Conservation (phyloP, 2,113 vertebrate species). For the Silurus meridionalis region DNA sequence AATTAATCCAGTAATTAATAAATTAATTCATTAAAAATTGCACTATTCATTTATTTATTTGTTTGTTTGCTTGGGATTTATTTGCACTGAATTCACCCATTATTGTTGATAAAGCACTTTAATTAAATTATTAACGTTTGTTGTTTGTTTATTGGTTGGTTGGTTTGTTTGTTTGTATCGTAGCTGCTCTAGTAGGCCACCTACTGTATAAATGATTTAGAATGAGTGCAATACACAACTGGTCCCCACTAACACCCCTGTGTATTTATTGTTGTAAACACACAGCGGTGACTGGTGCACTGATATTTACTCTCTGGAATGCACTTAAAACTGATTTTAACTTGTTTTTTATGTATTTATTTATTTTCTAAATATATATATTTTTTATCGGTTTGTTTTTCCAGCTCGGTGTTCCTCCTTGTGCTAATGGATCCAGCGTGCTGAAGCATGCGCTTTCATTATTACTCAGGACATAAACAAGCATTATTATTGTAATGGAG, state of each 20-base stretch:
- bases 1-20: no score
- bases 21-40: no score
- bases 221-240: background rate
- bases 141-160: no score
- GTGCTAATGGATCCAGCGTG: slow-evolving; percentile 24
- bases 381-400: background rate
- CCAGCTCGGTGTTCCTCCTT: slow-evolving; percentile 22
- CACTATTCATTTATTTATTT: no score
- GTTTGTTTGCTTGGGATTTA: no score
- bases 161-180: no score
- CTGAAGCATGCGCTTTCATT: slow-evolving; percentile 25
- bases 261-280: background rate
- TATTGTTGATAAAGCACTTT: no score
- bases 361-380: background rate
- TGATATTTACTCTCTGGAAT: background rate
- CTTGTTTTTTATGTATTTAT: background rate
- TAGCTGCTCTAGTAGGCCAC: no score
- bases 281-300: background rate
- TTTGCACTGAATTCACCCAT: no score
- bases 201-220: no score
- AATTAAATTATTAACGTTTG: no score
- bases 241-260: background rate
- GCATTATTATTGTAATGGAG: slow-evolving; percentile 3
- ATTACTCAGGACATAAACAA: slow-evolving; percentile 37
- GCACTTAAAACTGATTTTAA: background rate